Percentiles rank a stretch among this genome's conserved stretches.
Evolutionary conservation across 1,140 invertebrate species (phyloP).

Genomic region (Ips nitidus): DNA sequence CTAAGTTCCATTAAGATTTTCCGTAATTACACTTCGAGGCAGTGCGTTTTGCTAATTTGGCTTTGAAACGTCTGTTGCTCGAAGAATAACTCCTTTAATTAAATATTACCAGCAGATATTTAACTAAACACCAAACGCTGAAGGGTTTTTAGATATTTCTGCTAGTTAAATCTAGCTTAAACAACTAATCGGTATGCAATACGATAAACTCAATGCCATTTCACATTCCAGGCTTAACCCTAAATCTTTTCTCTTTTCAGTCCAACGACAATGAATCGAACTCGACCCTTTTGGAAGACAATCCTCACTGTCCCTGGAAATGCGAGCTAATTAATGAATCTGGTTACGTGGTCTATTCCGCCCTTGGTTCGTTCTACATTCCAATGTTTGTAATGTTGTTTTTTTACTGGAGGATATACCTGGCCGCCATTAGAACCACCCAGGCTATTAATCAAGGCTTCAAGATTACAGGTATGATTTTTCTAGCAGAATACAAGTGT

Average conservation of each 20-base stretch:
- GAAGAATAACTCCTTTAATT: no score
- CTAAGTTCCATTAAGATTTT: no score
- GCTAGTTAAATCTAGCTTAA: no score
- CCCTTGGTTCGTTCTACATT: slow-evolving; percentile 93
- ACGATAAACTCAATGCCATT: no score
- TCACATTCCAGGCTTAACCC: no score
- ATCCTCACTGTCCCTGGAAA: slow-evolving; percentile 73
- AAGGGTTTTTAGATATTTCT: no score
- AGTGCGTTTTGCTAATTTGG: no score
- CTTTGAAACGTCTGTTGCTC: no score
- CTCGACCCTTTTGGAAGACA: slow-evolving; percentile 37
- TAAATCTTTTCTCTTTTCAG: slow-evolving; percentile 27
- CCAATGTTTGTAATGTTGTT: slow-evolving; percentile 96
- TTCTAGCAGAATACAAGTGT: not conserved
- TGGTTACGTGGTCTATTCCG: slow-evolving; percentile 83
- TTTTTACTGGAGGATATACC: slow-evolving; percentile 95
- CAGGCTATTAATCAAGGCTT: slow-evolving; percentile 90
- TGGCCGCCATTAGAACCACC: slow-evolving; percentile 86
- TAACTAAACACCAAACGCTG: no score
- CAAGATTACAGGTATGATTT: slow-evolving; percentile 72
- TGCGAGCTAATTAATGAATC: slow-evolving; percentile 90
- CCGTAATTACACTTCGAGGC: no score
- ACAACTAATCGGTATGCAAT: no score
- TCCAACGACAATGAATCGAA: slow-evolving; percentile 24
- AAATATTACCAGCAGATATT: no score